Conservation (phyloP, 2,113 vertebrate genomes). For the Halcyon senegalensis region DNA sequence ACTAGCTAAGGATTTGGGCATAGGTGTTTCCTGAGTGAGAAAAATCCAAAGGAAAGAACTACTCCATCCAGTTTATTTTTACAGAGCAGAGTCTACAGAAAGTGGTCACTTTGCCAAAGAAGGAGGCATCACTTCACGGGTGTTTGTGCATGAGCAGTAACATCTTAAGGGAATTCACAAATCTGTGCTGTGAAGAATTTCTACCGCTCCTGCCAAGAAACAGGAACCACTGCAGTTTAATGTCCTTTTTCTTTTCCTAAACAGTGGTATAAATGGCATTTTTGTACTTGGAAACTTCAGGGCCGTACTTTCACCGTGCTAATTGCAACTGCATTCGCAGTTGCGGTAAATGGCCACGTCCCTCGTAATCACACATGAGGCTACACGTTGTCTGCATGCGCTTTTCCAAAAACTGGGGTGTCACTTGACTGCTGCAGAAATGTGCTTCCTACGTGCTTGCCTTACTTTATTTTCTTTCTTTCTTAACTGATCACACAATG, state of each 20-base stretch:
- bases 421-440: not conserved
- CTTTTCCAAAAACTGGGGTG: rapidly evolving
- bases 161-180: conserved; percentile 6
- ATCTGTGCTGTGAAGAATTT: conserved; percentile 28
- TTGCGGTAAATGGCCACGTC: not conserved
- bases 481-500: not conserved
- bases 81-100: conserved; percentile 39
- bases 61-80: conserved; percentile 47
- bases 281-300: not conserved
- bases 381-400: rapidly evolving
- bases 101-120: conserved; percentile 18
- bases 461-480: not conserved
- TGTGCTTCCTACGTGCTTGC: not conserved
- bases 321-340: not conserved
- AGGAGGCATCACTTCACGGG: not conserved
- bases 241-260: not conserved
- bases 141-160: conserved; percentile 21
- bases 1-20: conserved; percentile 40
- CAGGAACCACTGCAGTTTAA: not conserved
- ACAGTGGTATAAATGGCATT: not conserved
- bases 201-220: conserved; percentile 12
- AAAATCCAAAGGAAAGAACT: conserved; percentile 49
- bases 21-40: conserved; percentile 61
- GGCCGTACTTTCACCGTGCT: not conserved
- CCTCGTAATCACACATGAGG: not conserved